Conservation (phyloP, 2,113 vertebrate species). For the Heterocephalus glaber region DNA sequence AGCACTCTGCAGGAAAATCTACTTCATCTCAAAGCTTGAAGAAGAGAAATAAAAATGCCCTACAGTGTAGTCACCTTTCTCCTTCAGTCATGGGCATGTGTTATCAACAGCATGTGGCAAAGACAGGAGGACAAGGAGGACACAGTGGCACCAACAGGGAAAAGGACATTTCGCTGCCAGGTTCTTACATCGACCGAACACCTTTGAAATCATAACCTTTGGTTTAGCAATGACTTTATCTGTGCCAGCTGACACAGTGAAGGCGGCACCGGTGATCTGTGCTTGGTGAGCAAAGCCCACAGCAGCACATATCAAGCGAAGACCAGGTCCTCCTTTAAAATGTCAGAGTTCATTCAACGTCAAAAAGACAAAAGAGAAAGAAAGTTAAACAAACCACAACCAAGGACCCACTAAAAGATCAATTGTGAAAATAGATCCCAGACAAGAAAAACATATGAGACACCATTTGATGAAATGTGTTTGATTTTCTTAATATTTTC, state of each 20-base stretch:
- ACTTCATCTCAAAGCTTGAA: conserved; percentile 49
- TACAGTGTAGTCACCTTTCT: neutral
- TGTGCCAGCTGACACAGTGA: conserved; percentile 56
- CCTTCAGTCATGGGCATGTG: neutral
- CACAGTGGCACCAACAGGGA: conserved; percentile 88
- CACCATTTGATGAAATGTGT: conserved; percentile 55
- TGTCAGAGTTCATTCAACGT: conserved; percentile 35
- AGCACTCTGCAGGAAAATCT: conserved; percentile 6
- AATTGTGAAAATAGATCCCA: conserved; percentile 5
- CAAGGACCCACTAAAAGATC: neutral
- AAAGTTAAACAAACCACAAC: conserved; percentile 34
- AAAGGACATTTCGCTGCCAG: conserved; percentile 83
- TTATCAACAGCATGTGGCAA: conserved; percentile 17
- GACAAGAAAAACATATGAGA: conserved; percentile 61
- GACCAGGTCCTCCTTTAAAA: conserved; percentile 57
- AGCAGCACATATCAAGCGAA: conserved; percentile 71
- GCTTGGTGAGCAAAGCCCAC: conserved; percentile 72
- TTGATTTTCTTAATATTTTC: conserved; percentile 61
- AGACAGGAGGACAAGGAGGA: conserved; percentile 64
- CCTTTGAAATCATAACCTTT: conserved; percentile 73
- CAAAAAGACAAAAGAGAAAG: conserved; percentile 52
- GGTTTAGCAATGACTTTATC: conserved; percentile 78
- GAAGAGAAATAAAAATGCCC: conserved; percentile 57
- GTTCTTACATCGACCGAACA: conserved; percentile 77
- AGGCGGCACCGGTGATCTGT: conserved; percentile 56